phyloP scores from a whole-genome alignment of 2,113 vertebrate species.

The Amphiprion percula region DNA sequence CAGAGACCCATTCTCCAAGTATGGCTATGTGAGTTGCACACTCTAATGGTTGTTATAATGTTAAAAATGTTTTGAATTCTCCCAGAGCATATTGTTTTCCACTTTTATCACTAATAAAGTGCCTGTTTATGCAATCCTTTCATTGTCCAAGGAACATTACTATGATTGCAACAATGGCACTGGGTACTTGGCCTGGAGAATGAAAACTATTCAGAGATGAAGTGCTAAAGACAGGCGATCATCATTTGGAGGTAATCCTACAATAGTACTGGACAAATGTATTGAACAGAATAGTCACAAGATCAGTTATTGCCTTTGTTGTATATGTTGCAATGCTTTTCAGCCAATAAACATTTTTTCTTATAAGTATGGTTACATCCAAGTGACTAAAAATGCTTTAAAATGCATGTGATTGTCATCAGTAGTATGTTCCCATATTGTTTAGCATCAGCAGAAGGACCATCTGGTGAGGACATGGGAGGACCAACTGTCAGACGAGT shows the following conservation, averaged over 20 bases:
- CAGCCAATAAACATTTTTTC: neutral
- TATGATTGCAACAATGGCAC: slow-evolving; percentile 15
- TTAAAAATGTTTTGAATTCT: neutral
- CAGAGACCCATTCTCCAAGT: slow-evolving; percentile 35
- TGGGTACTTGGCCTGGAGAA: slow-evolving; percentile 33
- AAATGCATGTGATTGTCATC: neutral
- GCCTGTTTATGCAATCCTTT: neutral
- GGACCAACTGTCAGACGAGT: slow-evolving; percentile 21
- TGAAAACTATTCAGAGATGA: slow-evolving; percentile 33
- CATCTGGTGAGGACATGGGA: neutral
- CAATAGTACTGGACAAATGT: no score
- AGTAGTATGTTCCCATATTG: neutral
- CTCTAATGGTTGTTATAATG: neutral
- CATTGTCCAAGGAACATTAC: slow-evolving; percentile 15
- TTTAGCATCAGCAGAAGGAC: neutral
- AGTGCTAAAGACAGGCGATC: slow-evolving; percentile 2
- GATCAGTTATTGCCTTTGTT: no score
- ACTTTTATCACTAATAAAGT: neutral
- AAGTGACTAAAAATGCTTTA: neutral
- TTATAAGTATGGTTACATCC: no score
- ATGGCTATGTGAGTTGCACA: slow-evolving; percentile 37
- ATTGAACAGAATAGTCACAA: no score
- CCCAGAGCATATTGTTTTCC: neutral
- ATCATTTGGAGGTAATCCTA: no score
- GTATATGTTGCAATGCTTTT: no score